Evolutionary conservation across 2,888 invertebrate species (phyloP).

Genomic region (Drosophila prolongata): DNA sequence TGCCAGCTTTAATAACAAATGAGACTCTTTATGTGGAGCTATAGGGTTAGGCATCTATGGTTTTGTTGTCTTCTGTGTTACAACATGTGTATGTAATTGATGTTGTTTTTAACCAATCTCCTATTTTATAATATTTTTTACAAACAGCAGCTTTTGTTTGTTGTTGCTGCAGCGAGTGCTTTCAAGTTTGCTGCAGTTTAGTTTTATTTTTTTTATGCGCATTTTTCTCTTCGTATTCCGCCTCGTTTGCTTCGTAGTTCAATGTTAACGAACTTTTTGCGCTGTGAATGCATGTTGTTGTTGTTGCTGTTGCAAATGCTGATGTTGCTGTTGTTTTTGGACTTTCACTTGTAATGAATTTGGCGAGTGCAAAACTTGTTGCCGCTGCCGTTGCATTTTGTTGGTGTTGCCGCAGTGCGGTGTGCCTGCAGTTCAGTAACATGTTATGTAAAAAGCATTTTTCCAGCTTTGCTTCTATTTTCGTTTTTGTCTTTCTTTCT

Average conservation of each 20-base stretch:
- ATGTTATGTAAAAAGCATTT: slow-evolving; percentile 84
- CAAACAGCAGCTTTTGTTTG: slow-evolving; percentile 1
- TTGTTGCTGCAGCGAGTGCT: slow-evolving; percentile 7
- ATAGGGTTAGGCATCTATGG: not conserved
- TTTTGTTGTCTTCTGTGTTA: not conserved
- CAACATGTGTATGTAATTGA: not conserved
- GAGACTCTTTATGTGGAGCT: not conserved
- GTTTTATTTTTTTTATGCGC: slow-evolving; percentile 24
- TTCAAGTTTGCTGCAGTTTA: slow-evolving; percentile 47
- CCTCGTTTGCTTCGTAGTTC: slow-evolving; percentile 79
- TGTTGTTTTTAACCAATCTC: not conserved
- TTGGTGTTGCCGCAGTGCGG: slow-evolving; percentile 33
- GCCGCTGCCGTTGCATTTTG: slow-evolving; percentile 25
- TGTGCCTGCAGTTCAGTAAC: slow-evolving; percentile 81
- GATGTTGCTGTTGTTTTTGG: slow-evolving; percentile 62
- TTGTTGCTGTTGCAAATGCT: slow-evolving; percentile 55
- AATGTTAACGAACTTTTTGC: slow-evolving; percentile 83
- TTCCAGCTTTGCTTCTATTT: slow-evolving; percentile 67
- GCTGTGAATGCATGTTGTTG: slow-evolving; percentile 47
- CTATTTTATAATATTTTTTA: slow-evolving; percentile 19
- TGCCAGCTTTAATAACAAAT: too few species aligned
- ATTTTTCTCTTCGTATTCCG: slow-evolving; percentile 50
- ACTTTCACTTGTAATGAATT: slow-evolving; percentile 84
- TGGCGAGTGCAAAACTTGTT: slow-evolving; percentile 75
- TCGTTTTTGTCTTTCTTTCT: slow-evolving; percentile 20